Conservation (phyloP, 1,140 invertebrate genomes). For the Meloidogyne exigua region DNA sequence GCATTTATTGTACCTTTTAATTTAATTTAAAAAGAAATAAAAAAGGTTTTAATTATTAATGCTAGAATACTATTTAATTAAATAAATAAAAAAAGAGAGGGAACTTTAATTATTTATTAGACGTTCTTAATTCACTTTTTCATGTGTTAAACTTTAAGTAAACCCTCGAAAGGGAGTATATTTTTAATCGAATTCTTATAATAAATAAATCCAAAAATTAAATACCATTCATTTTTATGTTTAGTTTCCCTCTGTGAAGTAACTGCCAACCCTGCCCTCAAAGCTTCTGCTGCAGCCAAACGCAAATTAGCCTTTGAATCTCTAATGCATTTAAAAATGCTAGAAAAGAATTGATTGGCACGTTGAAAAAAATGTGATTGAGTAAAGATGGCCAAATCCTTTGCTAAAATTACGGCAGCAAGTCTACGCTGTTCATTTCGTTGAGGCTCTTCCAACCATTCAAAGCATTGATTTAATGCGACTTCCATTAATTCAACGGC, state of each 20-base stretch:
- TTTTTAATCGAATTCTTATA: too few species aligned
- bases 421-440: constrained; percentile 36
- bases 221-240: constrained; percentile 81
- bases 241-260: constrained; percentile 90
- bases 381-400: constrained; percentile 88
- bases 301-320: constrained; percentile 88
- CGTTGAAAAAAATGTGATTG: constrained; percentile 98
- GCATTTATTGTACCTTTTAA: constrained; percentile 71
- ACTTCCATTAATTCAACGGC: constrained; percentile 52
- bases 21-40: constrained; percentile 30
- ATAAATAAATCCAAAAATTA: too few species aligned
- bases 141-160: too few species aligned
- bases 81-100: too few species aligned
- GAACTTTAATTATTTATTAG: too few species aligned
- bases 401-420: constrained; percentile 76
- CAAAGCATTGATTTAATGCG: constrained; percentile 43
- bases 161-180: too few species aligned
- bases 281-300: constrained; percentile 84
- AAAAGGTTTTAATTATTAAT: background rate
- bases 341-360: constrained; percentile 89
- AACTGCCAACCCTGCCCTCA: constrained; percentile 86
- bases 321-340: constrained; percentile 83
- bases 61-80: too few species aligned
- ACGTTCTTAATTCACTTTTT: too few species aligned
- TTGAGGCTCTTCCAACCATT: constrained; percentile 45